Percentiles rank a stretch among this genome's conserved stretches.
Evolutionary conservation across 1,140 invertebrate genomes (phyloP).

Genomic region (Psilanteris sp.): DNA sequence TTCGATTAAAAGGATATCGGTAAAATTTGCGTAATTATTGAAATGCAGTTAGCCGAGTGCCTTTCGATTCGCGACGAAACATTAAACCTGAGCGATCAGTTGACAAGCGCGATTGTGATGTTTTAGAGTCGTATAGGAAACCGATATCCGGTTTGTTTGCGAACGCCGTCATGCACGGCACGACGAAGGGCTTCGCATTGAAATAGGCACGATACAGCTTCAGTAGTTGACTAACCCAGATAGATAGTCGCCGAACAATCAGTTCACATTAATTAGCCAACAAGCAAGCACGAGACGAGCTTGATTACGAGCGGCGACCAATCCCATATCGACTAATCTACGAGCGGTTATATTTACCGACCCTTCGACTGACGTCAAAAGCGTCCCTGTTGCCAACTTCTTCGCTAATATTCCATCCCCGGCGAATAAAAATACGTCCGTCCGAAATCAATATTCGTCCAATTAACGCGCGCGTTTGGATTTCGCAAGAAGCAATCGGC

Average conservation of each 20-base stretch:
- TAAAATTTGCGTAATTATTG: too few relatives aligned
- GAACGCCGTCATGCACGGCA: constrained; percentile 28
- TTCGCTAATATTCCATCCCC: neutral
- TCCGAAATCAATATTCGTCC: constrained; percentile 3
- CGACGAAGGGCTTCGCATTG: constrained; percentile 59
- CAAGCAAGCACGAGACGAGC: constrained; percentile 54
- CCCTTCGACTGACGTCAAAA: constrained; percentile 25
- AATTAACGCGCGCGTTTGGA: neutral
- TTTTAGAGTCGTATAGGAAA: constrained; percentile 54
- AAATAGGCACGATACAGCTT: constrained; percentile 59
- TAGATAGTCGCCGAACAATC: constrained; percentile 71
- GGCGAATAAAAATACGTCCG: constrained; percentile 8
- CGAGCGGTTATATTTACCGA: constrained; percentile 45
- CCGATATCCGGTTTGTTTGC: constrained; percentile 56
- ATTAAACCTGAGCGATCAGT: constrained; percentile 10
- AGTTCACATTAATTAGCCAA: constrained; percentile 75
- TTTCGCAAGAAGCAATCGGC: neutral
- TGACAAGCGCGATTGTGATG: constrained; percentile 36
- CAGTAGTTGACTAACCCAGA: constrained; percentile 69
- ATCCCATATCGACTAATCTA: constrained; percentile 49
- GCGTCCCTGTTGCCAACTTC: neutral
- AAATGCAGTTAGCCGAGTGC: neutral
- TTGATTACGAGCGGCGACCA: constrained; percentile 68
- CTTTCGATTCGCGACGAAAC: constrained; percentile 13
- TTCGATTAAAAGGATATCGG: too few relatives aligned